Evolutionary conservation across 1,140 invertebrate species (phyloP).

Genomic region (Pissodes strobi): DNA sequence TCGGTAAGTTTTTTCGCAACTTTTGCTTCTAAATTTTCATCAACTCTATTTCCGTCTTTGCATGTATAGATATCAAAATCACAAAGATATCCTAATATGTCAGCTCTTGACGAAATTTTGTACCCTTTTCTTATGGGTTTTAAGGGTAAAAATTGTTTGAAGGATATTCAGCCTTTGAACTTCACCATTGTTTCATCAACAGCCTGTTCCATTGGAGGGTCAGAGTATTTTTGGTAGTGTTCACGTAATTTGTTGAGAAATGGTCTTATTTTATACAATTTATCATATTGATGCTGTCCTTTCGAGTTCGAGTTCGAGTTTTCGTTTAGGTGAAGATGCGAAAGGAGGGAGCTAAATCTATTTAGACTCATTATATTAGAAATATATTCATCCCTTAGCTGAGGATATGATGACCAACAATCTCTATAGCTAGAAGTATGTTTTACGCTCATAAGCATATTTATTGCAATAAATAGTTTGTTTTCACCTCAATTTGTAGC

Average conservation of each 20-base stretch:
- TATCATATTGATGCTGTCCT: slow-evolving; percentile 49
- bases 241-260: slow-evolving; percentile 45
- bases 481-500: slow-evolving; percentile 14
- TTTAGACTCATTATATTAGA: slow-evolving; percentile 51
- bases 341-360: slow-evolving; percentile 53
- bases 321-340: slow-evolving; percentile 52
- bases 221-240: slow-evolving; percentile 42
- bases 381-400: slow-evolving; percentile 30
- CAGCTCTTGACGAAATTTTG: slow-evolving; percentile 46
- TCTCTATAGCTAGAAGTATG: slow-evolving; percentile 38
- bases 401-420: slow-evolving; percentile 26
- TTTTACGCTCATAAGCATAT: slow-evolving; percentile 35
- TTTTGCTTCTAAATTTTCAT: slow-evolving; percentile 19
- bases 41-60: slow-evolving; percentile 10
- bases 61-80: slow-evolving; percentile 34
- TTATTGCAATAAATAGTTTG: slow-evolving; percentile 20
- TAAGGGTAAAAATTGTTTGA: slow-evolving; percentile 53
- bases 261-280: slow-evolving; percentile 53
- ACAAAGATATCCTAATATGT: slow-evolving; percentile 25
- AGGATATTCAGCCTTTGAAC: slow-evolving; percentile 49
- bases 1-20: slow-evolving; percentile 31
- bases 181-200: slow-evolving; percentile 54
- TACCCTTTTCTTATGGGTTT: slow-evolving; percentile 53
- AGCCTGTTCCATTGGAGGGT: slow-evolving; percentile 41
- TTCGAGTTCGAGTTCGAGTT: slow-evolving; percentile 46